Conservation (phyloP, 2,797 vertebrate species). For the Parauchenoglanis ngamensis region DNA sequence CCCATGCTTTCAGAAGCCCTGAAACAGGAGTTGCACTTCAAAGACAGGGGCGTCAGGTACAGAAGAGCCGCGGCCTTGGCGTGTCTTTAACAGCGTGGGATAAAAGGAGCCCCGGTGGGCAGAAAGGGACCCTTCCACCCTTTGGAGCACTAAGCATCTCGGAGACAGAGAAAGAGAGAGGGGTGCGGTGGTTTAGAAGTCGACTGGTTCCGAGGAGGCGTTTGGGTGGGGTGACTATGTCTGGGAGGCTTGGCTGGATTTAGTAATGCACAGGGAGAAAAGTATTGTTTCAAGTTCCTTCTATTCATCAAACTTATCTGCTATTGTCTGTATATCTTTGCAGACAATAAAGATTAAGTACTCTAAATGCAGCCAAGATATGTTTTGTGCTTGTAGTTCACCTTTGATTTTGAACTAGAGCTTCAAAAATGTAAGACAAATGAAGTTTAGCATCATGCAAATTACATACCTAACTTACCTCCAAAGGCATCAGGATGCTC, state of each 20-base stretch:
- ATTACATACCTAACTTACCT: not conserved
- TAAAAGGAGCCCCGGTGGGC: slow-evolving; percentile 62
- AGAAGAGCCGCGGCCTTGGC: slow-evolving; percentile 67
- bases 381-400: not conserved
- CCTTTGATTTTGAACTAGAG: not conserved
- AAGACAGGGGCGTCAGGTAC: slow-evolving; percentile 70
- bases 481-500: not conserved
- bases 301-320: slow-evolving; percentile 16
- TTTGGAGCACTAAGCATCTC: slow-evolving; percentile 64
- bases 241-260: slow-evolving; percentile 79
- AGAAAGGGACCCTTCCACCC: slow-evolving; percentile 70
- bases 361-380: not conserved
- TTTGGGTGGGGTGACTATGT: slow-evolving; percentile 76
- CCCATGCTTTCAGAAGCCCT: slow-evolving; percentile 74
- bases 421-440: not conserved
- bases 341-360: not conserved
- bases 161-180: slow-evolving; percentile 54
- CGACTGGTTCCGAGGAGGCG: slow-evolving; percentile 74
- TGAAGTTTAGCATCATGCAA: not conserved
- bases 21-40: slow-evolving; percentile 76
- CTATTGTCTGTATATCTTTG: not conserved
- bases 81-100: slow-evolving; percentile 75
- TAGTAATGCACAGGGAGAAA: slow-evolving; percentile 59
- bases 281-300: slow-evolving; percentile 24
- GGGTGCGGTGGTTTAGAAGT: slow-evolving; percentile 61